These are phyloP conservation scores for Drosophila pectinifera DNA, from an alignment of 1,140 invertebrate species.

Conservation along the genomic window DNA sequence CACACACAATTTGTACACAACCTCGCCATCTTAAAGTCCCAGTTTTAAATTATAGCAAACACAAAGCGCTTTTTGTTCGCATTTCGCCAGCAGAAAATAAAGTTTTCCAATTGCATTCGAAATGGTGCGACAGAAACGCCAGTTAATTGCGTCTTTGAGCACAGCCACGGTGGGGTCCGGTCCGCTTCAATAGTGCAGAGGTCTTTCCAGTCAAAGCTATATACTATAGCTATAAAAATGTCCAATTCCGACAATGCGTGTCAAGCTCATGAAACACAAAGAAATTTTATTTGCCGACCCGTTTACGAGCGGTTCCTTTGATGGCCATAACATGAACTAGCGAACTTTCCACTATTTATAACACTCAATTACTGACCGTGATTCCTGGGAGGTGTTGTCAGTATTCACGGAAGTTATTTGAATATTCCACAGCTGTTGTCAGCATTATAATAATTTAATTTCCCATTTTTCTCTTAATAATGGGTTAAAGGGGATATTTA, in stretches of 20 bases:
- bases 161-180: neutral
- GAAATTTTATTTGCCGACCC: slow-evolving; percentile 36
- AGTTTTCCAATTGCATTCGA: neutral
- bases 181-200: slow-evolving; percentile 7
- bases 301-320: slow-evolving; percentile 35
- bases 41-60: slow-evolving; percentile 8
- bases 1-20: slow-evolving; percentile 6
- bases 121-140: slow-evolving; percentile 4
- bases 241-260: slow-evolving; percentile 33
- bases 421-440: neutral
- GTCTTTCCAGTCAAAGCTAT: neutral
- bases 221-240: slow-evolving; percentile 29
- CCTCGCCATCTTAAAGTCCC: neutral
- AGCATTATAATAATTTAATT: neutral
- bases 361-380: slow-evolving; percentile 37
- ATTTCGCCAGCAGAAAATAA: slow-evolving; percentile 9
- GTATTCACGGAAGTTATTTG: neutral
- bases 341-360: slow-evolving; percentile 36
- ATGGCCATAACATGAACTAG: slow-evolving; percentile 28
- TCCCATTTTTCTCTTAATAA: neutral
- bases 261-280: slow-evolving; percentile 27
- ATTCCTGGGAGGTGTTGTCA: slow-evolving; percentile 1
- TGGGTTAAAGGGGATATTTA: neutral
- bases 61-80: neutral
- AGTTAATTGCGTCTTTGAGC: slow-evolving; percentile 15